Base-by-base conservation (phyloP, 2,113 vertebrate genomes). In the Ctenodactylus gundi region DNA sequence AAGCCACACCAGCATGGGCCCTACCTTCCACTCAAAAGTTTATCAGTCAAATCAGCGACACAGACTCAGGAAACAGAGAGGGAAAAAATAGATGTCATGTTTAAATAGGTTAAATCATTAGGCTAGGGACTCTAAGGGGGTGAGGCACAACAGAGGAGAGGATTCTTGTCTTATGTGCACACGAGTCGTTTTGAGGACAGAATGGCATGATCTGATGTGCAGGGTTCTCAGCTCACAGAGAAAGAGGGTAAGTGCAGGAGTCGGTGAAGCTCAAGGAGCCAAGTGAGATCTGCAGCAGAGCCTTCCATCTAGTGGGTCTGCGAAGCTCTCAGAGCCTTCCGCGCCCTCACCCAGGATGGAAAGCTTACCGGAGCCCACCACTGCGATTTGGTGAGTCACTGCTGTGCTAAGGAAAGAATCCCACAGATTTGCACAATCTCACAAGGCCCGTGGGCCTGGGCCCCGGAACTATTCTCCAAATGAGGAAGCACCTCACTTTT, bases 401-500 rank as follows among this genome's bases (percentile, higher is more conserved):
- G 41, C 46, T 34, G 1, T 4, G 15, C 29, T 36, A 53, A 67
- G 25, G 20, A 21, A 46, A 23, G 11, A 65, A 60, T 36, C 34
- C 2, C 17, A 81, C 34, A n/a, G 18, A 46, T 4, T 3, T 1
- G 0, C 25, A 49, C 29, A 29, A 15, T 31, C 44, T 86, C 14
- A 46, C 41, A 11, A 64, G 70, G 11, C 68, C 25, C 39, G 13
- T 29, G 41, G 8, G 10, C 49, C 25, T 4, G 4, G 67, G 46
- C 8, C 41, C 57, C 4, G 7, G n/a, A 29, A 8, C 36, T 36
- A 58, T 49, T 34, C 8, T 64, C 46, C 10, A 76, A 17, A 58
- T 65, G 29, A 93, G 62, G 39, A 80, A 72, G n/a, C 39, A 21
- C 60, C 25, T 39, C 49, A n/a, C 51, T 68, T 78, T 95, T 92